Percentiles rank a stretch among this genome's conserved stretches.
Evolutionary conservation across 2,888 invertebrate species (phyloP).

Genomic region (Tetranychus truncatus): DNA sequence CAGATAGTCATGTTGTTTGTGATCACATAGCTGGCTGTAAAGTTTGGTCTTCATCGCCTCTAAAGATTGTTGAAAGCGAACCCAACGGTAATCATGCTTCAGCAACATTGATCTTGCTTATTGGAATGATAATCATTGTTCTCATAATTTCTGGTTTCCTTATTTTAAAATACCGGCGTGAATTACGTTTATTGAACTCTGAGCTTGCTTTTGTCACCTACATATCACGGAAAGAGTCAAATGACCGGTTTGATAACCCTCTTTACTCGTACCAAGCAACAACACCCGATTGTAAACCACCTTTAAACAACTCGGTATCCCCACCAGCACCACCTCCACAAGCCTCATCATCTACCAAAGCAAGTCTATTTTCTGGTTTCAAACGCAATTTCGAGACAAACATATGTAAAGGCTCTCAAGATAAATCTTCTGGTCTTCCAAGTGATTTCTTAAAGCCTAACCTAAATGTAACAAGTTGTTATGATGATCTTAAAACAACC

Average conservation of each 20-base stretch:
- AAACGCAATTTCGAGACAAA: background rate
- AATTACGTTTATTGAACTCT: background rate
- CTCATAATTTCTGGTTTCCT: background rate
- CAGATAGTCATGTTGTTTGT: constrained; percentile 24
- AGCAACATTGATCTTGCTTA: background rate
- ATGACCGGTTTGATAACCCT: background rate
- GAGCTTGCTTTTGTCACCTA: background rate
- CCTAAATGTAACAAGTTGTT: background rate
- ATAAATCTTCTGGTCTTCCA: background rate
- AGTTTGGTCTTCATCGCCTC: background rate
- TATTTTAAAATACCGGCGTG: background rate
- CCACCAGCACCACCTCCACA: background rate
- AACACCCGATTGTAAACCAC: background rate
- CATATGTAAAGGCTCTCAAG: background rate
- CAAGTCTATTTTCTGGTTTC: background rate
- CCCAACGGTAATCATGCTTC: background rate
- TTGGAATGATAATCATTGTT: background rate
- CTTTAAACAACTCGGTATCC: background rate
- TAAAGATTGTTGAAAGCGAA: background rate
- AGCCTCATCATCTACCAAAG: background rate
- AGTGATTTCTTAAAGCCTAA: background rate
- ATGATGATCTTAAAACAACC: background rate
- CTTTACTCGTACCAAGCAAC: background rate
- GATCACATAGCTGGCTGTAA: constrained; percentile 25
- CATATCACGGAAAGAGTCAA: background rate